phyloP scores from a whole-genome alignment of 2,113 vertebrate species.

The Callorhinus ursinus region DNA sequence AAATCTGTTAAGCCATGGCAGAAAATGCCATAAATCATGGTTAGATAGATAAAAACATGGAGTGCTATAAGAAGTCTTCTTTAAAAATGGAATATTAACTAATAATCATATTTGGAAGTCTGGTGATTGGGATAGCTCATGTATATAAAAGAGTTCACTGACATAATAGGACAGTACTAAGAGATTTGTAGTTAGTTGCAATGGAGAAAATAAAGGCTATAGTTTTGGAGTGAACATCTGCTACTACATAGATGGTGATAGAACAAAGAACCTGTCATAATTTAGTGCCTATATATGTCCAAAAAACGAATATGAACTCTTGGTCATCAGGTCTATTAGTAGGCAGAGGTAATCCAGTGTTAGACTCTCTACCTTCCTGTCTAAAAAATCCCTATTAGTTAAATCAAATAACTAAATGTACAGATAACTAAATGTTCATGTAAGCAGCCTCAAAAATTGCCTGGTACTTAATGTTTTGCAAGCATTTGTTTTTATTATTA shows the following conservation, averaged over 20 bases:
- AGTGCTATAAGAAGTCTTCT: neutral
- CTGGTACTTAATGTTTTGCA: neutral
- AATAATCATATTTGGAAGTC: neutral
- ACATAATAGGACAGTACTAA: neutral
- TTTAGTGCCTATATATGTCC: neutral
- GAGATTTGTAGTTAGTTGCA: neutral
- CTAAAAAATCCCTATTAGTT: neutral
- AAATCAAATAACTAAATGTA: neutral
- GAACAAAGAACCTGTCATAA: neutral
- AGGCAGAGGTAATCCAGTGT: neutral
- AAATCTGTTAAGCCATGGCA: neutral
- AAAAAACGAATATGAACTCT: neutral
- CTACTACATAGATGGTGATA: neutral
- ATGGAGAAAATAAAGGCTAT: neutral
- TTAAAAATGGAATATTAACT: neutral
- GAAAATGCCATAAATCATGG: neutral
- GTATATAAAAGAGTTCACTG: neutral
- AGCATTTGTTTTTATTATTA: neutral
- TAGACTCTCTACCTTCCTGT: neutral
- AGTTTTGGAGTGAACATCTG: neutral
- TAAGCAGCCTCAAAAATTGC: neutral
- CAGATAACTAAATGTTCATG: neutral
- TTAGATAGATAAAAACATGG: neutral
- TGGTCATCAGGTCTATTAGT: neutral
- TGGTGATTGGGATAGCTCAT: neutral